Percentiles rank a stretch among this genome's conserved stretches.
Evolutionary conservation across 2,797 vertebrate species (phyloP).

Genomic region (Tinamus major): DNA sequence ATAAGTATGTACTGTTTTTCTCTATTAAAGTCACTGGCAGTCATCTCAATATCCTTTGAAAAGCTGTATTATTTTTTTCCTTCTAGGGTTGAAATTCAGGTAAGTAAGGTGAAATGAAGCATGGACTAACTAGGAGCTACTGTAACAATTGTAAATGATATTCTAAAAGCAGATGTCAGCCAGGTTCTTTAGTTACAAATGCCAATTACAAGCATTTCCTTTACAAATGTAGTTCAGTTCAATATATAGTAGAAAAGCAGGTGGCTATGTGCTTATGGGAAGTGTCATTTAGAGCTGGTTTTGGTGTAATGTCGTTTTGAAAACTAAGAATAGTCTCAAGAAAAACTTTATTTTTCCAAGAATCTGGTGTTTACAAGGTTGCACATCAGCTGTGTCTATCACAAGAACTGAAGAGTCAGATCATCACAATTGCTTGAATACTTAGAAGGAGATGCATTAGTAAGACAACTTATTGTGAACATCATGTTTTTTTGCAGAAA

Average conservation of each 20-base stretch:
- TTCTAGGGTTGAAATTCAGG: background rate
- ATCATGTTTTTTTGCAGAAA: background rate
- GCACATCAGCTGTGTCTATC: background rate
- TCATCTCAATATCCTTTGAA: background rate
- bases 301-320: background rate
- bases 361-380: background rate
- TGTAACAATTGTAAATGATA: background rate
- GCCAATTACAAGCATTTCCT: background rate
- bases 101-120: background rate
- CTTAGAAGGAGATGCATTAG: background rate
- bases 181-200: background rate
- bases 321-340: background rate
- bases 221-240: background rate
- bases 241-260: background rate
- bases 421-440: background rate
- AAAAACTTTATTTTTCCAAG: background rate
- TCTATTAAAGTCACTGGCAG: background rate
- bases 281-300: background rate
- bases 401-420: background rate
- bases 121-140: background rate
- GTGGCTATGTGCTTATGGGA: accelerated
- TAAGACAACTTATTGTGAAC: background rate
- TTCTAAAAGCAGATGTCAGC: background rate
- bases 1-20: background rate
- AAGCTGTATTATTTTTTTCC: background rate